Evolutionary conservation across 2,797 vertebrate species (phyloP).

Genomic region (Lagorchestes hirsutus): DNA sequence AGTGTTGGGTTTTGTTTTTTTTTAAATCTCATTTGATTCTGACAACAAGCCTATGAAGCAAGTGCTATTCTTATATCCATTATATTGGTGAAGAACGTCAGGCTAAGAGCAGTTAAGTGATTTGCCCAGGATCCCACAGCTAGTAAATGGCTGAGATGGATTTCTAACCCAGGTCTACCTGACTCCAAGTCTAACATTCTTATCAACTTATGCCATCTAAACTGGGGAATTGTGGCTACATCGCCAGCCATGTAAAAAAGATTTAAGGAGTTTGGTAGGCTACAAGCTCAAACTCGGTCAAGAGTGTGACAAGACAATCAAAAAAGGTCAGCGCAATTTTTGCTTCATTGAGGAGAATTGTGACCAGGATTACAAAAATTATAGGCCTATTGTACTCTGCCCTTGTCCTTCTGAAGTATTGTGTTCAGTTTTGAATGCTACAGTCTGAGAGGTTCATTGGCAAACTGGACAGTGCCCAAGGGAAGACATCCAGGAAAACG

Average conservation of each 20-base stretch:
- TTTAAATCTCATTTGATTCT: not conserved
- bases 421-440: not conserved
- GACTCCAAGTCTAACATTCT: not conserved
- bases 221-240: not conserved
- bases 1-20: not conserved
- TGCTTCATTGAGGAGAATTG: not conserved
- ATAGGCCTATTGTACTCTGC: not conserved
- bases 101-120: not conserved
- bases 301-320: not conserved
- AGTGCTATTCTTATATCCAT: fast-evolving
- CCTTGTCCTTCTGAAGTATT: not conserved
- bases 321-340: not conserved
- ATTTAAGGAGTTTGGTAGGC: not conserved
- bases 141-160: not conserved
- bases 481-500: not conserved
- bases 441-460: not conserved
- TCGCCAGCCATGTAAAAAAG: not conserved
- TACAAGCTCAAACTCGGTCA: not conserved
- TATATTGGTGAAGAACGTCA: not conserved
- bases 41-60: not conserved
- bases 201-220: not conserved
- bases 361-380: not conserved
- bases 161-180: not conserved
- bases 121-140: not conserved
- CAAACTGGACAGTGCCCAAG: not conserved